phyloP scores from a whole-genome alignment of 1,140 invertebrate genomes.

The Pseudomyrmex gracilis region DNA sequence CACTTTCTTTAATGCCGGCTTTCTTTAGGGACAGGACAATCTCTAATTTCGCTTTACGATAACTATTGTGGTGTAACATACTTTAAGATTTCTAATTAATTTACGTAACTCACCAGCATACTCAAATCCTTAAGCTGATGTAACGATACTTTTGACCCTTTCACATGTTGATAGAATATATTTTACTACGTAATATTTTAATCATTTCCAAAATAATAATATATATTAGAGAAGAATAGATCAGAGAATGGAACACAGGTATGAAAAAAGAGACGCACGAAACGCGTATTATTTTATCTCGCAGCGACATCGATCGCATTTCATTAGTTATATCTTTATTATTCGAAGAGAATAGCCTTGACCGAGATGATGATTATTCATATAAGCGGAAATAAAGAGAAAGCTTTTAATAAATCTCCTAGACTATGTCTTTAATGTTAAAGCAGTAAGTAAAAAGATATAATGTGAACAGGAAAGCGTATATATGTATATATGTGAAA shows the following conservation, averaged over 20 bases:
- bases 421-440: neutral
- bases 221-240: no score
- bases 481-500: neutral
- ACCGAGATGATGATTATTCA: constrained; percentile 23
- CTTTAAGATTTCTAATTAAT: neutral
- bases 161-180: neutral
- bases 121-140: neutral
- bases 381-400: neutral
- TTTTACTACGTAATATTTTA: neutral
- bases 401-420: neutral
- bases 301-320: constrained; percentile 31
- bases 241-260: neutral
- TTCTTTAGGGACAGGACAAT: neutral
- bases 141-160: neutral
- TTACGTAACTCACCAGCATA: neutral
- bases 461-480: neutral
- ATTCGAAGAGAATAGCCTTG: constrained; percentile 36
- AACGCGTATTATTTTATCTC: constrained; percentile 4
- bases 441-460: constrained; percentile 17
- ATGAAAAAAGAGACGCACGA: constrained; percentile 4
- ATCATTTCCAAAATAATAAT: neutral
- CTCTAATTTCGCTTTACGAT: neutral
- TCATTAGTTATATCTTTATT: constrained; percentile 7
- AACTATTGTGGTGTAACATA: no score
- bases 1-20: neutral